Evolutionary conservation across 2,113 vertebrate species (phyloP), one percentile per base, ranked within the genome.

Genomic region (rat (Rattus norvegicus)): DNA sequence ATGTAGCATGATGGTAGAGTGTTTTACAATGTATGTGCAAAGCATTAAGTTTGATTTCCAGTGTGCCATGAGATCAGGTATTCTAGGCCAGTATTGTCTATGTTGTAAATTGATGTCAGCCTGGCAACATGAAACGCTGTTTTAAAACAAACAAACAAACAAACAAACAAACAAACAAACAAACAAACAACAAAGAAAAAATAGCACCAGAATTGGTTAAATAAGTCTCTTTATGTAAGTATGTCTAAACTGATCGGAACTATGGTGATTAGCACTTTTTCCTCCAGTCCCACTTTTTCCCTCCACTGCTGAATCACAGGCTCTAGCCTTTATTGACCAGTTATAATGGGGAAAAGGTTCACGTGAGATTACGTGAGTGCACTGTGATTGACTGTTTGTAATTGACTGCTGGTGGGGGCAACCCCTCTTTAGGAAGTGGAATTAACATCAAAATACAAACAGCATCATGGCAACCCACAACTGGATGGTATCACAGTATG

Each of bases 211-310:
- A 93, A 83, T 70, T 67, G 2, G 81, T 94, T 84, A 97, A 90
- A 56, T 95, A 85, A 67, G 67, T 33, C 72, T 61, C 47, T 88
- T 43, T 96, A 83, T 96, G 76, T 92, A 94, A 84, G 61, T 94
- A 0, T 95, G 80, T 93, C 26, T 96, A 63, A 95, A 76, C 36
- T 92, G 39, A 97, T 91, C 43, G 94, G 83, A 95, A 49, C 22
- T 85, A 56, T 79, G 30, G 22, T 75, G 65, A 30, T 86, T 94
- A 76, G 86, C 56, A 52, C 43, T 90, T 52, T 73, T 85, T 94
- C 89, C 63, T 36, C 67, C 30, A 69, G 67, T 69, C 33, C 67
- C 36, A 36, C 30, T 28, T 69, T 69, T 69, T 4, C 30, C 28
- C 30, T 36, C 33, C 30, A 69, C 67, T 69, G 30, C 30, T 28